Conservation (phyloP, 2,113 vertebrate species). For the Helogale parvula region DNA sequence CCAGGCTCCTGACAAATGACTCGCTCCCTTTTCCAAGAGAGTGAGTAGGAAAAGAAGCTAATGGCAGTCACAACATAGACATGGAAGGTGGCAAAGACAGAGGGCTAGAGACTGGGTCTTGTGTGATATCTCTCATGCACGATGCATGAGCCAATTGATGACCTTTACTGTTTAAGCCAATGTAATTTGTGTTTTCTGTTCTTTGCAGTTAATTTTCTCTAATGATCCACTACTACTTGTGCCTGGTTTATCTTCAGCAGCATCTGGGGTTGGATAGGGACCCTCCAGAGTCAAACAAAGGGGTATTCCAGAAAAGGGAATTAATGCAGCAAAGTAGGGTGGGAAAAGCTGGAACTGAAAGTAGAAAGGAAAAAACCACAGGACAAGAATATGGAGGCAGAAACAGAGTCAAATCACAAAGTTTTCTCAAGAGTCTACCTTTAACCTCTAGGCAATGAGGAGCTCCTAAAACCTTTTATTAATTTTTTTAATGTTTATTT, state of each 20-base stretch:
- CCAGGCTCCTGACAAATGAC: background rate
- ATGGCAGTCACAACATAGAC: background rate
- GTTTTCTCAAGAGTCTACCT: background rate
- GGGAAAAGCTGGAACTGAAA: background rate
- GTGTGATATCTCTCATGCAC: background rate
- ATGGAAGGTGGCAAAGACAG: background rate
- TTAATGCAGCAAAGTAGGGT: background rate
- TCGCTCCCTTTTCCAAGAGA: background rate
- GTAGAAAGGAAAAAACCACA: background rate
- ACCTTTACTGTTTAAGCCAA: constrained; percentile 14
- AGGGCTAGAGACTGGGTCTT: background rate
- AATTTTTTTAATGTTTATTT: too few relatives aligned
- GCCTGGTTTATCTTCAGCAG: background rate
- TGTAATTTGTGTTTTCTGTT: constrained; percentile 14
- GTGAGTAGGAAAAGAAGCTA: background rate
- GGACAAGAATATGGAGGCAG: background rate
- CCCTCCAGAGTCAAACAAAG: background rate
- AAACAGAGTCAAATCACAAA: fast-evolving
- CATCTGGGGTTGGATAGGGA: background rate
- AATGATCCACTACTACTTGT: background rate
- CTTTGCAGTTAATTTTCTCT: background rate
- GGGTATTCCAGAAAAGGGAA: background rate
- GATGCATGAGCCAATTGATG: background rate
- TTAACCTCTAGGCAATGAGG: background rate
- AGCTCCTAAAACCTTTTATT: background rate